phyloP scores from a whole-genome alignment of 2,113 vertebrate species.

The Balaenoptera acutorostrata region DNA sequence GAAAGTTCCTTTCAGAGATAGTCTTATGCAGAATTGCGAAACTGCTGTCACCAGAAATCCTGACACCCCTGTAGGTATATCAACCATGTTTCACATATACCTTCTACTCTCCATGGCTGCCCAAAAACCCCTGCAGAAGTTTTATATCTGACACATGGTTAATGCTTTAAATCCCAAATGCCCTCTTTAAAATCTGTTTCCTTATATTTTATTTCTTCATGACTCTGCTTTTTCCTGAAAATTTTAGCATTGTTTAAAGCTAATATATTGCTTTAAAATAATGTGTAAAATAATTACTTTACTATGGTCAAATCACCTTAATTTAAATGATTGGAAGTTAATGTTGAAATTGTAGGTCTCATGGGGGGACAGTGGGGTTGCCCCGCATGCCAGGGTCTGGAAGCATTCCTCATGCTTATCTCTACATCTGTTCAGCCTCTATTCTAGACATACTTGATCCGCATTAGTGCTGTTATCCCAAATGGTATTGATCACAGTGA shows the following conservation, averaged over 20 bases:
- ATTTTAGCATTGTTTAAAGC: not conserved
- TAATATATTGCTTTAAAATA: not conserved
- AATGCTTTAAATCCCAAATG: not conserved
- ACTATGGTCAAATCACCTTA: not conserved
- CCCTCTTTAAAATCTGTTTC: not conserved
- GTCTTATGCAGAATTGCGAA: not conserved
- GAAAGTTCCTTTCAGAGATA: not conserved
- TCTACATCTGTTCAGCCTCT: not conserved
- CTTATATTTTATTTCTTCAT: not conserved
- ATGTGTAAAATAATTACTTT: not conserved
- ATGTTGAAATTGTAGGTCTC: not conserved
- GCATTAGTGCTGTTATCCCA: not conserved
- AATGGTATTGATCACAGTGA: not conserved
- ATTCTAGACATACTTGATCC: no score
- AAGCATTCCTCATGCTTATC: accelerated
- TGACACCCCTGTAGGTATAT: accelerated
- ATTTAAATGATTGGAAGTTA: not conserved
- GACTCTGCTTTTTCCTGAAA: not conserved
- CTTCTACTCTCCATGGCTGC: not conserved
- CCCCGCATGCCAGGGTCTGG: no score
- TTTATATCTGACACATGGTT: not conserved
- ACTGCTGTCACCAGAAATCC: not conserved
- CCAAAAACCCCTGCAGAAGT: not conserved
- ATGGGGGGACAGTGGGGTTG: accelerated
- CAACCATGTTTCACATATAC: not conserved